Evolutionary conservation across 2,888 invertebrate genomes (phyloP), one percentile per base, ranked within the genome.

Genomic region (Chaetogeoica ovagalla): DNA sequence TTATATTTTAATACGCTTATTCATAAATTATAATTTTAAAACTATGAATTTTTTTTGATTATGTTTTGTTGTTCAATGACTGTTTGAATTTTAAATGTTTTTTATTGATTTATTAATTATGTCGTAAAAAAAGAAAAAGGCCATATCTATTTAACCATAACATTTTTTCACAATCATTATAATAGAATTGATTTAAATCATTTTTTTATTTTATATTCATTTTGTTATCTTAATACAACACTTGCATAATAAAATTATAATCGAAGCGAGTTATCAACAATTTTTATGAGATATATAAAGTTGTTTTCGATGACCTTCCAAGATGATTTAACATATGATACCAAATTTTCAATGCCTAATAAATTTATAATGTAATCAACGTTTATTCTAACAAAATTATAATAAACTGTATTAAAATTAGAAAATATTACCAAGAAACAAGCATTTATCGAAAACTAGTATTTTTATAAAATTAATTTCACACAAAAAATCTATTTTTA

Each of bases 101-200:
- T 37, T 65, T 74, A 74, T 74, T 65, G 74, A 74, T 74, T 74
- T 63, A 57, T 74, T 74, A 74, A 65, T 55, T 74, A 39, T 74
- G 73, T 74, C 55, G 30, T 30, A 30, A 30, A 30, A 30, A 30
- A 30, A 30, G 55, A 65, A 63, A 74, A 63, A 74, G 74, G 74
- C 65, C 74, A 74, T 65, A 65, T 74, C n/a, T 48, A 39, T 74
- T 74, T 15, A 74, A 52, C 9, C 17, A 9, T 74, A n/a, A n/a
- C n/a, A n/a, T n/a, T 55, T 63, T 74, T 74, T 39, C 21, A 37
- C 37, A 65, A 37, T 74, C 13, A 19, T 55, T 65, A 55, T 65
- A 71, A 6, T 39, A 55, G 7, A 37, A 52, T 37, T 57, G 69
- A 39, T 57, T 55, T 48, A 17, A 55, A 59, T 59, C 9, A 5